phyloP scores from a whole-genome alignment of 2,797 vertebrate genomes.

The Netta rufina region DNA sequence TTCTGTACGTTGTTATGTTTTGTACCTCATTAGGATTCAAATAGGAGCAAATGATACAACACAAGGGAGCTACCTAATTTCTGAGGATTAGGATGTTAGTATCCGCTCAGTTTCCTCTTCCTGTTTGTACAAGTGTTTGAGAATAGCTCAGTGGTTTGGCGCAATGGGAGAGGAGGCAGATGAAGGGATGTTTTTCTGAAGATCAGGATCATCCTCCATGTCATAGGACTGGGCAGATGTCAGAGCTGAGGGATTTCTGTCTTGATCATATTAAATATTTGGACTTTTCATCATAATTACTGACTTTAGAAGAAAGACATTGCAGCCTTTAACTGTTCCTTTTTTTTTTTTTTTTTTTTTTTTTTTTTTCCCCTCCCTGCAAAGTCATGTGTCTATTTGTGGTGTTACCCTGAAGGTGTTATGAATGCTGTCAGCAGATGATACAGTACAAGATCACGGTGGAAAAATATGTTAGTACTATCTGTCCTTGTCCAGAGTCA shows the following conservation, averaged over 20 bases:
- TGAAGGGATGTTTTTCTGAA: neutral
- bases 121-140: neutral
- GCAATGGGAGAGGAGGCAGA: neutral
- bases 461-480: neutral
- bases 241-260: neutral
- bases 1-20: neutral
- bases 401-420: neutral
- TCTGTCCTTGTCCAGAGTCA: neutral
- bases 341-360: neutral
- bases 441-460: neutral
- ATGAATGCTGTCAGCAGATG: neutral
- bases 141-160: neutral
- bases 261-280: neutral
- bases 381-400: neutral
- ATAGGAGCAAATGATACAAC: neutral
- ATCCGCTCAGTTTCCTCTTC: neutral
- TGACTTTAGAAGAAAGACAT: neutral
- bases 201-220: neutral
- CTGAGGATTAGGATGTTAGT: neutral
- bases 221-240: neutral
- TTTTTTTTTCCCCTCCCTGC: neutral
- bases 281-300: neutral
- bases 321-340: neutral
- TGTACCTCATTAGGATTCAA: neutral
- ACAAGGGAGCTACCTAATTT: neutral